A percentile compares a stretch with the other conserved stretches of the same genome.
Evolutionary conservation across 2,113 vertebrate species (phyloP).

Genomic region (Ochotona princeps): DNA sequence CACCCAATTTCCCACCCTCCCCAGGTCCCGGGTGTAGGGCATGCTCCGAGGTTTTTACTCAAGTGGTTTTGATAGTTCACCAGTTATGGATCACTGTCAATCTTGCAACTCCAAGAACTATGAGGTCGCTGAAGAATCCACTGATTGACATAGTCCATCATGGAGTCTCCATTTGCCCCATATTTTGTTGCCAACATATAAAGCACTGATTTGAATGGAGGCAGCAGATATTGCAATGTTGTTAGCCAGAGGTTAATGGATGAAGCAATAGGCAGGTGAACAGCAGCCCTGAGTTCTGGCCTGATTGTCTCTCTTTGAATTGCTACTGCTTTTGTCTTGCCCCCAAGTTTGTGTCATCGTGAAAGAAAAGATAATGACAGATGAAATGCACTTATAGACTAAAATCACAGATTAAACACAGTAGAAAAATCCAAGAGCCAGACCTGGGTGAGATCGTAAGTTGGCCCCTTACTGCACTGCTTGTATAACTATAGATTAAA

Average conservation of each 20-base stretch:
- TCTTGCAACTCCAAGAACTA: too few relatives aligned
- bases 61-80: too few relatives aligned
- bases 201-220: not conserved
- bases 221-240: not conserved
- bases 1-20: too few relatives aligned
- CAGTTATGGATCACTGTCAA: too few relatives aligned
- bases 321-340: not conserved
- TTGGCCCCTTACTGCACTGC: not conserved
- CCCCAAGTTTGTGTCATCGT: not conserved
- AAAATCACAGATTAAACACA: constrained; percentile 4
- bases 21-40: too few relatives aligned
- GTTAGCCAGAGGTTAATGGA: not conserved
- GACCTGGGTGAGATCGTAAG: not conserved
- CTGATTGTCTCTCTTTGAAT: not conserved
- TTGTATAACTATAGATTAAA: not conserved
- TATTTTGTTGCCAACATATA: too few relatives aligned
- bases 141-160: too few relatives aligned
- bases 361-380: not conserved
- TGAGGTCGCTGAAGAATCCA: too few relatives aligned
- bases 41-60: too few relatives aligned
- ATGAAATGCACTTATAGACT: not conserved
- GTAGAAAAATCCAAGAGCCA: not conserved
- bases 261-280: not conserved
- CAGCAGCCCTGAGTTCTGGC: not conserved
- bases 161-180: too few relatives aligned